phyloP scores from a whole-genome alignment of 2,113 vertebrate species.

The Trogon melanurus region DNA sequence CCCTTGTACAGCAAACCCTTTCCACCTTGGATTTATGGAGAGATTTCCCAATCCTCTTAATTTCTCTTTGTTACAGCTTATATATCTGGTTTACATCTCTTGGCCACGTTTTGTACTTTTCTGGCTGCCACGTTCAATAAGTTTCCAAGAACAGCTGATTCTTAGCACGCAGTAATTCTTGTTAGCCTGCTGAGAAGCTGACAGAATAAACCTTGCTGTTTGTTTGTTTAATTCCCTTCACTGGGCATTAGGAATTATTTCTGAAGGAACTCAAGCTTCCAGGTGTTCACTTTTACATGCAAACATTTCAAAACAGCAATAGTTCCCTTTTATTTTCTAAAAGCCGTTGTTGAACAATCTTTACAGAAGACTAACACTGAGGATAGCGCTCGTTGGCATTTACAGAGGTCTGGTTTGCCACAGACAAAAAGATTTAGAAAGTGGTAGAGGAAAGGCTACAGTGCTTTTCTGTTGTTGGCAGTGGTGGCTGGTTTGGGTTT shows the following conservation, averaged over 20 bases:
- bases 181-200: constrained; percentile 45
- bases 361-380: neutral
- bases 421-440: neutral
- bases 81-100: neutral
- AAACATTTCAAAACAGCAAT: neutral
- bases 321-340: neutral
- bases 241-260: constrained; percentile 40
- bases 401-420: neutral
- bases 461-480: neutral
- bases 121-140: constrained; percentile 30
- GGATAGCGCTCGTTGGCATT: neutral
- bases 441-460: neutral
- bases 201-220: constrained; percentile 56
- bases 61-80: neutral
- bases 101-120: neutral
- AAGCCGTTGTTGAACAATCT: neutral
- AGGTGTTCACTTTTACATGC: constrained; percentile 9
- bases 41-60: neutral
- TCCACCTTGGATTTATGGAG: neutral
- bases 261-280: constrained; percentile 26
- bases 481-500: neutral
- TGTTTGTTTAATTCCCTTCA: constrained; percentile 57
- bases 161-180: constrained; percentile 51
- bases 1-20: neutral
- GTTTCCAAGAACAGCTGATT: constrained; percentile 49